These are phyloP conservation scores for Sinotaia quadrata DNA, from an alignment of 2,888 invertebrate species.

Conservation along the genomic window DNA sequence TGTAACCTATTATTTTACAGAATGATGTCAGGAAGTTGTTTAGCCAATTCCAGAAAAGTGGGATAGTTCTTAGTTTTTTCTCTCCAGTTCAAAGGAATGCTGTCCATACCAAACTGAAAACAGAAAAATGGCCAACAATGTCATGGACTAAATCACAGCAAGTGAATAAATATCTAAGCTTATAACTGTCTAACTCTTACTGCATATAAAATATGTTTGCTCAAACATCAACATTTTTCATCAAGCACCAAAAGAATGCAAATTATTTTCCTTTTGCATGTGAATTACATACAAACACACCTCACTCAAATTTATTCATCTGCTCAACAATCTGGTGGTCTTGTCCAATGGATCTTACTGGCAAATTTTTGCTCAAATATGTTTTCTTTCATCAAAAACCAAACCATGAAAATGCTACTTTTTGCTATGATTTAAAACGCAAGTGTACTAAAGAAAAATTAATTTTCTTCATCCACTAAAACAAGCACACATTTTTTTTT, in stretches of 20 bases:
- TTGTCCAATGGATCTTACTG: background rate
- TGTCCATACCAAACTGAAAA: conserved; percentile 58
- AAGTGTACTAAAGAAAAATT: too few relatives aligned
- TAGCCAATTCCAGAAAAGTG: conserved; percentile 47
- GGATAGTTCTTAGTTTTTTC: conserved; percentile 49
- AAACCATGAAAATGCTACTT: too few relatives aligned
- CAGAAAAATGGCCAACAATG: too few relatives aligned
- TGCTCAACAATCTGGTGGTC: background rate
- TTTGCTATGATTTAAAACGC: too few relatives aligned
- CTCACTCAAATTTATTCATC: background rate
- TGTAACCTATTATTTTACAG: conserved; percentile 59
- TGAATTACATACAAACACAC: background rate
- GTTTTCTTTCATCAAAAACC: too few relatives aligned
- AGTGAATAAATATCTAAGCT: too few relatives aligned
- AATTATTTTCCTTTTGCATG: background rate
- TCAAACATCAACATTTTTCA: conserved; percentile 4
- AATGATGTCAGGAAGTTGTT: conserved; percentile 45
- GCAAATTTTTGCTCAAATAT: too few relatives aligned
- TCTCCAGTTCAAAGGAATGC: conserved; percentile 60
- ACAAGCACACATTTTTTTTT: too few relatives aligned
- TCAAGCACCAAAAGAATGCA: background rate
- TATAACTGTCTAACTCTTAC: too few relatives aligned
- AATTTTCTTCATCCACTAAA: too few relatives aligned
- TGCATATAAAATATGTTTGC: too few relatives aligned
- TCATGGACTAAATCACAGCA: too few relatives aligned